Evolutionary conservation across 2,888 invertebrate genomes (phyloP), one percentile per base, ranked within the genome.

Genomic region (Xylota sylvarum): DNA sequence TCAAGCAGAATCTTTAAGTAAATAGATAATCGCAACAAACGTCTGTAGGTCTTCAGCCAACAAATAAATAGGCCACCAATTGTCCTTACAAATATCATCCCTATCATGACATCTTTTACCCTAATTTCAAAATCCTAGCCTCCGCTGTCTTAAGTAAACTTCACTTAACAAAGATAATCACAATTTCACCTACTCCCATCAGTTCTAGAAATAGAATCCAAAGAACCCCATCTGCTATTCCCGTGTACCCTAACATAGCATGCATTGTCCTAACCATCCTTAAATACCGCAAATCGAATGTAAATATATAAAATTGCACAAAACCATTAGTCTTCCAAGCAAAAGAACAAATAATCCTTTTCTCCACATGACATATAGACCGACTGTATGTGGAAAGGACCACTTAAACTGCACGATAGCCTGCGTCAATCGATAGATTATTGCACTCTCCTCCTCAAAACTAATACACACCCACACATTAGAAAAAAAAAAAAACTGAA

Each of bases 371-470:
- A 43, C 52, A 40, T 64, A 19, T 23, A 10, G 35, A 48, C 30
- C 48, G 14, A 12, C 32, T 32, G 64, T 46, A 46, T 9, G 32
- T 27, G 14, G 14, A 17, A 30, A 62, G n/a, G 46, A 27, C 46
- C 40, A 46, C 32, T 35, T 50, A 35, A 65, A 23, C 10, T 32
- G 50, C 65, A 50, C 65, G 50, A 35, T 32, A 19, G 19, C 50
- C 48, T 65, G 35, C 3, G 32, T n/a, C 55, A 56, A 70, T 70
- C 70, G 56, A 70, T 32, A 56, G 56, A 56, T 14, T 43, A 56
- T 43, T 56, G 32, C 43, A 70, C 56, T 55, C 14, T 10, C 1
- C 27, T 17, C 2, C 0, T 17, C 12, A 2, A 43, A 12, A 14
- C 43, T 30, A 46, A 32, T 27, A 17, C 56, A 55, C 74, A 43